Evolutionary conservation across 2,113 vertebrate genomes (phyloP), one percentile per base, ranked within the genome.

Genomic region (Eublepharis macularius): DNA sequence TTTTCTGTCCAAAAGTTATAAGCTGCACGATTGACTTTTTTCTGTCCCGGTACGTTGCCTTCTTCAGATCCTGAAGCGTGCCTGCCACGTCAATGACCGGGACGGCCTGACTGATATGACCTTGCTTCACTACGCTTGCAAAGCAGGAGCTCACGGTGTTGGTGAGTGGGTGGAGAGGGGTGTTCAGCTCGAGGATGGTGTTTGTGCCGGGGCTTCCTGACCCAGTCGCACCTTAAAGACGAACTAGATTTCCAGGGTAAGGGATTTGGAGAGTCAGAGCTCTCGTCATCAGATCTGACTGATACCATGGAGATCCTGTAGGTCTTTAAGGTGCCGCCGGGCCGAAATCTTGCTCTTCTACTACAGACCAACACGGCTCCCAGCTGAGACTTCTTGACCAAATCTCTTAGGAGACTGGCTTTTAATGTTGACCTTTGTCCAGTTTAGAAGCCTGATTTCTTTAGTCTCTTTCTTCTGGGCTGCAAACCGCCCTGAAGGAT

Each of bases 61-160:
- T 2, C 32, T 68, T 49, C 94, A 98, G 98, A 98, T 99, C 91
- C 94, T 99, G 90, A 98, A 97, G 81, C 97, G 98, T 0, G 98
- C 98, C 39, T 99, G 98, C 92, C 98, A 98, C 0, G 98, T 98
- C 47, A 98, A 98, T 26, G 98, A 99, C 90, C 96, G 98, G 0
- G 98, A 99, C 2, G 98, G 98, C 1, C 92, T 99, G 93, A 99
- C 98, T 0, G 98, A 99, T 89, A 99, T 99, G 98, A 99, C 98
- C 0, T 96, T 99, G 45, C 97, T 99, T 9, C 98, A 99, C 94
- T 99, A 98, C 83, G 97, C 98, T 19, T 99, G 98, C 88, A 99
- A 98, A 92, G 98, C 98, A 1, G 98, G 98, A 1, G 98, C 98
- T 0, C 98, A 99, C 0, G 98, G 98, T 84, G 98, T 99, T 0